Conservation (phyloP, 53 echinoderm and acorn worm genomes). For the Actinopyga echinites region DNA sequence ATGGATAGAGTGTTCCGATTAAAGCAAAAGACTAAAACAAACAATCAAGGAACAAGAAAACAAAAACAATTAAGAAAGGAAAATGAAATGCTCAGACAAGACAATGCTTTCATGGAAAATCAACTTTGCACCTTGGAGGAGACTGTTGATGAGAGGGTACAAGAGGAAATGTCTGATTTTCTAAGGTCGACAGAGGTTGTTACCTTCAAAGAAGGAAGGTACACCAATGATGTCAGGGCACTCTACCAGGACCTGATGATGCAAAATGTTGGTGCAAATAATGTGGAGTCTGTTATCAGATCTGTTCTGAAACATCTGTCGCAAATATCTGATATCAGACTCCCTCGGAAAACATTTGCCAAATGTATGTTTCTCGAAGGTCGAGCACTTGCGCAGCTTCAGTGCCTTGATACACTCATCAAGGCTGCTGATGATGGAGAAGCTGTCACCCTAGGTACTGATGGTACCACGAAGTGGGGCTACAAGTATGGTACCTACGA, state of each 20-base stretch:
- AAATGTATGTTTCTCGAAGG: conserved; percentile 56
- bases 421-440: conserved; percentile 14
- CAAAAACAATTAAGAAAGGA: not conserved
- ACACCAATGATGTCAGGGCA: conserved; percentile 41
- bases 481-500: conserved; percentile 62
- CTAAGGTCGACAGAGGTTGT: not conserved
- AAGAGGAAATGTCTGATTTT: conserved; percentile 18
- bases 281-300: conserved; percentile 50
- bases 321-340: conserved; percentile 27
- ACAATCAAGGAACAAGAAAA: not conserved
- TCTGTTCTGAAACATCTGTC: conserved; percentile 44
- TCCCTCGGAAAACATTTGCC: conserved; percentile 50
- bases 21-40: not conserved
- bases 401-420: conserved; percentile 33
- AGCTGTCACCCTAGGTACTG: conserved; percentile 47
- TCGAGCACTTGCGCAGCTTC: conserved; percentile 55
- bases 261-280: conserved; percentile 44
- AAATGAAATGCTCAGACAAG: not conserved
- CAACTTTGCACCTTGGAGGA: not conserved
- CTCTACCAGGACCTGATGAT: conserved; percentile 55
- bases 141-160: not conserved
- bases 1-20: no score
- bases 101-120: not conserved
- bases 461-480: conserved; percentile 68
- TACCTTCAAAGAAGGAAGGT: conserved; percentile 34